Base-by-base conservation (phyloP, 64 coral and sea anemone genomes). In the Actinia tenebrosa region DNA sequence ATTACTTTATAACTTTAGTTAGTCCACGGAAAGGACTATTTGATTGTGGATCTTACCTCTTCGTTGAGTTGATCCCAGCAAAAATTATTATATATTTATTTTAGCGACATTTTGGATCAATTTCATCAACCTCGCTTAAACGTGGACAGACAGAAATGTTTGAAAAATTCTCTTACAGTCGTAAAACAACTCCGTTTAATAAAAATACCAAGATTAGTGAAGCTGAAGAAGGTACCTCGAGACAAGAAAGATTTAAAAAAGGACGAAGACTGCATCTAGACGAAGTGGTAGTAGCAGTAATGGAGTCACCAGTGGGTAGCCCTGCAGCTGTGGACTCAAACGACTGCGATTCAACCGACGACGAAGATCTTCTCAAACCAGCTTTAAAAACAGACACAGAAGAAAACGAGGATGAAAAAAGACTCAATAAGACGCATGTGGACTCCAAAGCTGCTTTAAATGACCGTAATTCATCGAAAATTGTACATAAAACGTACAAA, bases 111-210 rank as follows among this genome's bases (percentile, higher is more conserved):
- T 75, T 72, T 72, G 37, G 23, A 30, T 1, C 22, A 61, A 10
- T 66, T 75, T 30, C 4, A 14, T 75, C 7, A 42, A 75, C 2
- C 69, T 75, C 20, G 47, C 30, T 37, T 50, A 50, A 75, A 66
- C 69, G 7, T 75, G 22, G 69, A 30, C 1, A 72, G 10, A 6
- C 56, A 58, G 22, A 66, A 25, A 75, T 75, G 69, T 75, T 75
- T 75, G 69, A 75, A 75, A 75, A 42, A 30, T 75, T 75, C 69
- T 27, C 69, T 14, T 75, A 75, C 69, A 30, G 25, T 75, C 69
- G 69, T 42, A 75, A 75, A 11, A 42, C 7, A 15, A 14, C 69
- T 75, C 69, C 69, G 69, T 75, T 75, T 75, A 75, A 30, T 42
- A 75, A 18, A 6, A 42, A 37, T 30, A 42, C 69, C 26, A 75